Conservation (phyloP, 2,888 invertebrate genomes). For the Dendrolimus pini region DNA sequence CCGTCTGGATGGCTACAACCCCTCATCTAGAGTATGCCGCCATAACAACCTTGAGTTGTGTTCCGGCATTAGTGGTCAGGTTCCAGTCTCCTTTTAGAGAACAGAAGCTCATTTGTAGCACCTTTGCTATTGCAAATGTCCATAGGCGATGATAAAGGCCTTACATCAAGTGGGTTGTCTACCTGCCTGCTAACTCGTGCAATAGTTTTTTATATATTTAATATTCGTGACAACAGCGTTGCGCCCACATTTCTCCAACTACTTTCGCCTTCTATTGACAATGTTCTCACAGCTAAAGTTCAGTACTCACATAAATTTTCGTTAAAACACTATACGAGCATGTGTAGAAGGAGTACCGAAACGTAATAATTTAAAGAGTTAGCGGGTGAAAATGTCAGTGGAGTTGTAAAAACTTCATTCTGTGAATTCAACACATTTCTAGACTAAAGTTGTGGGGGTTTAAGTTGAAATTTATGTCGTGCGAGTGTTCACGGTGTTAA, state of each 20-base stretch:
- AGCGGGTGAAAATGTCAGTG: conserved; percentile 41
- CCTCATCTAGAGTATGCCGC: too few relatives aligned
- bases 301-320: conserved; percentile 35
- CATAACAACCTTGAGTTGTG: too few relatives aligned
- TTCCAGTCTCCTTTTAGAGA: too few relatives aligned
- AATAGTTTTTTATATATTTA: too few relatives aligned
- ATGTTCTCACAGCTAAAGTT: conserved; percentile 12
- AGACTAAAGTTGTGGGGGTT: conserved; percentile 52
- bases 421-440: conserved; percentile 55
- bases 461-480: conserved; percentile 63
- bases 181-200: too few relatives aligned
- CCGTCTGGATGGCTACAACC: too few relatives aligned
- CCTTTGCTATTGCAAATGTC: too few relatives aligned
- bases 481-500: conserved; percentile 52
- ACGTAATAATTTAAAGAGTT: conserved; percentile 60
- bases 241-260: background rate
- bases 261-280: conserved; percentile 4
- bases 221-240: background rate
- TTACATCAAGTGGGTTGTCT: too few relatives aligned
- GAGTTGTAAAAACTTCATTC: conserved; percentile 62
- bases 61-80: too few relatives aligned
- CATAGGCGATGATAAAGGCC: too few relatives aligned
- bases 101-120: too few relatives aligned
- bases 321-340: conserved; percentile 35
- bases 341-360: conserved; percentile 30